A percentile compares a stretch with the other conserved stretches of the same genome.
phyloP scores from a whole-genome alignment of 1,140 invertebrate species.

The Aradophagus sp. region DNA sequence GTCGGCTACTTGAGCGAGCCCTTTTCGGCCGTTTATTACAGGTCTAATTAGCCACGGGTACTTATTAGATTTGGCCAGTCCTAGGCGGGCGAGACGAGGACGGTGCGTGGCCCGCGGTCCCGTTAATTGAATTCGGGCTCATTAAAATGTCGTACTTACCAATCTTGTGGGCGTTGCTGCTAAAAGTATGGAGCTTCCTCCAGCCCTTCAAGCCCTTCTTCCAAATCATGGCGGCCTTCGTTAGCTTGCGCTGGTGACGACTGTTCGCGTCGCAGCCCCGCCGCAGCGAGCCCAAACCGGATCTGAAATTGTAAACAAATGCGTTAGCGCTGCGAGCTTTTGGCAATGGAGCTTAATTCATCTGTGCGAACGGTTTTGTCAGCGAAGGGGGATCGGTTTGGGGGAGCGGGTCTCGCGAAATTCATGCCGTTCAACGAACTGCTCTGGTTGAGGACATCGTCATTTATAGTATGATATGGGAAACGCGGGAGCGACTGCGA shows the following conservation, averaged over 20 bases:
- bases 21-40: constrained; percentile 49
- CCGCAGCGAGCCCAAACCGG: constrained; percentile 68
- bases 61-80: constrained; percentile 47
- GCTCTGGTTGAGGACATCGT: no score
- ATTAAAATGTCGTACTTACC: constrained; percentile 61
- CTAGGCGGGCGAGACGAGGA: constrained; percentile 5
- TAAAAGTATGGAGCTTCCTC: constrained; percentile 84
- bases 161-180: constrained; percentile 78
- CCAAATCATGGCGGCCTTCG: constrained; percentile 71
- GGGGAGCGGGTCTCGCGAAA: no score
- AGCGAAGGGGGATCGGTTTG: no score
- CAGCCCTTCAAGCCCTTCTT: constrained; percentile 82
- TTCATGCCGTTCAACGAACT: no score
- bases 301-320: constrained; percentile 55
- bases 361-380: no score
- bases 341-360: no score
- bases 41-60: constrained; percentile 48
- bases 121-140: constrained; percentile 47
- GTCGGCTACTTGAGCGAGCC: constrained; percentile 31
- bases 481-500: no score
- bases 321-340: not conserved
- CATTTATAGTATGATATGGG: no score
- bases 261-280: constrained; percentile 62
- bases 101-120: constrained; percentile 17
- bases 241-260: constrained; percentile 62